Evolutionary conservation across 2,797 vertebrate genomes (phyloP).

Genomic region (Semotilus atromaculatus): DNA sequence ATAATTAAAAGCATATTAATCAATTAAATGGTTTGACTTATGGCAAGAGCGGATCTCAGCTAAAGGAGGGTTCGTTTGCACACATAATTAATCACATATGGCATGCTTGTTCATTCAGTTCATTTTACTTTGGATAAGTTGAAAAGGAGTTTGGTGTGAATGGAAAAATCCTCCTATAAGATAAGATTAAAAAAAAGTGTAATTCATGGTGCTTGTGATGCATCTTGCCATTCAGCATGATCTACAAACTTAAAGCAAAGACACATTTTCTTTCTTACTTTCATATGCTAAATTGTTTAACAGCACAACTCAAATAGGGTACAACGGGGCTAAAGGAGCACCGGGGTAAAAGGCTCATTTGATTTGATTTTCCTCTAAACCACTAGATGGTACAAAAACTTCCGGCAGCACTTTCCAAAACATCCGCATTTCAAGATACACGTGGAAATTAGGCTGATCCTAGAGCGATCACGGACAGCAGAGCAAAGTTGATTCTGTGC

Average conservation of each 20-base stretch:
- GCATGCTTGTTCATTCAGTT: constrained; percentile 40
- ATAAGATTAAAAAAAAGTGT: not conserved
- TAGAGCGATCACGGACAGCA: no score
- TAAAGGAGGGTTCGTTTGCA: constrained; percentile 27
- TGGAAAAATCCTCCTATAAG: not conserved
- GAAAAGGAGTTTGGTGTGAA: not conserved
- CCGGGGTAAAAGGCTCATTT: no score
- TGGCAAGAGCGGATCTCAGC: constrained; percentile 27
- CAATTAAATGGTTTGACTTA: constrained; percentile 35
- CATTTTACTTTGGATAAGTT: constrained; percentile 5
- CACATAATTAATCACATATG: constrained; percentile 35
- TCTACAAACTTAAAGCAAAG: not conserved
- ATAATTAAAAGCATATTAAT: constrained; percentile 50
- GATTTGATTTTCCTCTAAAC: no score
- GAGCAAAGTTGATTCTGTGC: no score
- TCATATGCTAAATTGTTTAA: not conserved
- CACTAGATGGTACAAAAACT: no score
- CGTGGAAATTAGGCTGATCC: no score
- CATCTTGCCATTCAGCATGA: not conserved
- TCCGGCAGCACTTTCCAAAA: no score
- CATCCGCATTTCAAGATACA: no score
- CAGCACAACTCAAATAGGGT: not conserved
- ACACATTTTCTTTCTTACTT: not conserved
- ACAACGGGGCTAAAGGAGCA: no score
- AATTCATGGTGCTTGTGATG: not conserved